phyloP scores from a whole-genome alignment of 2,113 vertebrate genomes.

The Catharus fuscescens region DNA sequence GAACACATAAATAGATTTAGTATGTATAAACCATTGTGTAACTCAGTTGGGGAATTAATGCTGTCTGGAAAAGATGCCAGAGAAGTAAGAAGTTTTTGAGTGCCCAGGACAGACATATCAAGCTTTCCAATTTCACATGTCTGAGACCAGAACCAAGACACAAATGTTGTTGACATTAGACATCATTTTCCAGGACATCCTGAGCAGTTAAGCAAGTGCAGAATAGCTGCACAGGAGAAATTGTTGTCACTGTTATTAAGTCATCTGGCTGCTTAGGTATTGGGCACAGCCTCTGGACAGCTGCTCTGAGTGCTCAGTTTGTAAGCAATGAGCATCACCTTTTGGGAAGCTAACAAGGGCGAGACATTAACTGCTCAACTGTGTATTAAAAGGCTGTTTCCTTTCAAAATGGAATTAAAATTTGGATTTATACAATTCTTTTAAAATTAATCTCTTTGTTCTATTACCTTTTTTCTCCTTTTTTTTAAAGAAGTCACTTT shows the following conservation, averaged over 20 bases:
- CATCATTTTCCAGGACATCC: not conserved
- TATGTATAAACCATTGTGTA: not conserved
- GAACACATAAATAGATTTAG: slow-evolving; percentile 1
- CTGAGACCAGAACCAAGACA: not conserved
- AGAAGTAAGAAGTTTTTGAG: not conserved
- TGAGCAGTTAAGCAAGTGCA: not conserved
- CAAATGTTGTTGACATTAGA: not conserved
- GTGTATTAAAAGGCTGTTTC: not conserved
- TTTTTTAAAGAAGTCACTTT: not conserved
- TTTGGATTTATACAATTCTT: not conserved
- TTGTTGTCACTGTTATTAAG: not conserved
- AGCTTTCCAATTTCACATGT: not conserved
- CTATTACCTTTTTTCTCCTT: not conserved
- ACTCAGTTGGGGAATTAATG: not conserved
- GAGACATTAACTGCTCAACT: not conserved
- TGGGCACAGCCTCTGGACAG: not conserved
- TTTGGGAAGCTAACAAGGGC: not conserved
- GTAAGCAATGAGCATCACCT: not conserved
- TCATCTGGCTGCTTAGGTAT: not conserved
- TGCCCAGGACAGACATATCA: not conserved
- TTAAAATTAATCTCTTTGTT: not conserved
- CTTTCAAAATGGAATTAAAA: not conserved
- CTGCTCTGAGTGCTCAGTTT: not conserved
- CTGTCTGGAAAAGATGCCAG: not conserved
- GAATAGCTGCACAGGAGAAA: not conserved